Conservation (phyloP, 23 tunicate genomes). For the Phallusia fumigata region DNA sequence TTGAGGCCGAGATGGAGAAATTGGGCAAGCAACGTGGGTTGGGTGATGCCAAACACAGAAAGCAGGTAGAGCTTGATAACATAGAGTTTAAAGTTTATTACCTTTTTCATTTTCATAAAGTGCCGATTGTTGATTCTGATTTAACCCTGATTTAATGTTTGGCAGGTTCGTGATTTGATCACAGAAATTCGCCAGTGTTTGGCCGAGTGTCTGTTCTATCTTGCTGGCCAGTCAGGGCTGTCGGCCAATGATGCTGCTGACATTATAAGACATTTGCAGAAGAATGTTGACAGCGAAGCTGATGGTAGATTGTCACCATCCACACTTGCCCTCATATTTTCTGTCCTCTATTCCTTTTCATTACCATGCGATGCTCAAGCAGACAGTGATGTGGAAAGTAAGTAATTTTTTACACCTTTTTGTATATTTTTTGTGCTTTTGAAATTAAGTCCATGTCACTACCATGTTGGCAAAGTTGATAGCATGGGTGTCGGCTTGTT, state of each 20-base stretch:
- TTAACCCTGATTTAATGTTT: no score
- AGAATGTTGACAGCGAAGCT: slow-evolving; percentile 37
- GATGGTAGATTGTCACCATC: slow-evolving; percentile 57
- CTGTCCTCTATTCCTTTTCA: slow-evolving; percentile 65
- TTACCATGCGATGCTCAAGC: slow-evolving; percentile 38
- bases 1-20: slow-evolving; percentile 67
- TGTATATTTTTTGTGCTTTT: no score
- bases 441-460: no score
- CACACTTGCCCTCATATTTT: slow-evolving; percentile 48
- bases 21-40: slow-evolving; percentile 63
- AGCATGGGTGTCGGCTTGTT: no score
- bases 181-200: slow-evolving; percentile 55
- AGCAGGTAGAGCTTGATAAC: slow-evolving; percentile 34
- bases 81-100: no score
- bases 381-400: slow-evolving; percentile 3
- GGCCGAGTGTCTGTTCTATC: slow-evolving; percentile 73
- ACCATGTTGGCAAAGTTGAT: no score
- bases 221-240: slow-evolving; percentile 81
- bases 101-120: no score
- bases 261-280: slow-evolving; percentile 51
- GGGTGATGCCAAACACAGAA: slow-evolving; percentile 76
- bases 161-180: slow-evolving; percentile 74
- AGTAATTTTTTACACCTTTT: slow-evolving; percentile 3
- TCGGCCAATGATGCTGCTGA: slow-evolving; percentile 41
- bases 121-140: no score